phyloP scores from a whole-genome alignment of 2,113 vertebrate genomes.

The crab-eating macaque (Macaca fascicularis) region T2T-MFA8v1.1 NC_088376.1:100418501-100419000 shows the following conservation, averaged over 20 bases:
- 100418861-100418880: conserved; percentile 82
- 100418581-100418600: background rate
- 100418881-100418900: conserved; percentile 89
- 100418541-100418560: background rate
- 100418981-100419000: background rate
- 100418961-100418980: conserved; percentile 82
- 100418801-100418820: background rate
- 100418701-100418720: background rate
- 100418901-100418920: conserved; percentile 89
- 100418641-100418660: accelerated
- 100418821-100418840: background rate
- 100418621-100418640: background rate
- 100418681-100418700: background rate
- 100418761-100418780: background rate
- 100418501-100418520: background rate
- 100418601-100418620: background rate
- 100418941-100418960: conserved; percentile 98
- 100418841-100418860: background rate
- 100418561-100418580: background rate
- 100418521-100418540: background rate
- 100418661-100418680: accelerated
- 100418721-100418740: background rate
- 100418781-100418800: background rate
- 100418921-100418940: conserved; percentile 88
- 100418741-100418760: background rate